Evolutionary conservation across 2,797 vertebrate species (phyloP).

Genomic region (Chrysocyon brachyurus): DNA sequence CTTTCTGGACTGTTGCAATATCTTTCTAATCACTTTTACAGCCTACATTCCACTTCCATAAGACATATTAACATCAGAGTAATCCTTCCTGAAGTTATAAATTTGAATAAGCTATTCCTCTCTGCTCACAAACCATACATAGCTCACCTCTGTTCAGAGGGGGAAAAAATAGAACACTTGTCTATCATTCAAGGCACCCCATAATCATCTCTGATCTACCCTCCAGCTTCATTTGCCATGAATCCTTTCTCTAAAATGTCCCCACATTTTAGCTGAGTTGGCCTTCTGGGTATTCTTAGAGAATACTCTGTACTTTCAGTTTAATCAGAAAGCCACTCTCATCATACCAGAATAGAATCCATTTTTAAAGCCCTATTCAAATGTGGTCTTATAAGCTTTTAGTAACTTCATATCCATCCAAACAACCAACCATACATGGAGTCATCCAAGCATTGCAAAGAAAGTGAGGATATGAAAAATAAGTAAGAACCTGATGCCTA

Average conservation of each 20-base stretch:
- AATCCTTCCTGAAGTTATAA: conserved; percentile 17
- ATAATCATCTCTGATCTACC: conserved; percentile 7
- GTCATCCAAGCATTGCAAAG: neutral
- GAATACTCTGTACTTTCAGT: neutral
- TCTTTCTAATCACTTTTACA: conserved; percentile 53
- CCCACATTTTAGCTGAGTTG: conserved; percentile 19
- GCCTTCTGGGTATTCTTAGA: neutral
- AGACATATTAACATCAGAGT: conserved; percentile 23
- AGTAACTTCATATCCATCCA: neutral
- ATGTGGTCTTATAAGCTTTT: neutral
- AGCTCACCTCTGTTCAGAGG: neutral
- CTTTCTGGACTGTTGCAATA: neutral
- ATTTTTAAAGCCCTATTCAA: conserved; percentile 20
- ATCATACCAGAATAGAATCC: neutral
- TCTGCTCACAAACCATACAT: neutral
- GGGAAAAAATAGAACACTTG: neutral
- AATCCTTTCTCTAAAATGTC: neutral
- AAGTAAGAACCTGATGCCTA: neutral
- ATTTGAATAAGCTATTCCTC: neutral
- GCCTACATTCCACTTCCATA: neutral
- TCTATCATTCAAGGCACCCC: neutral
- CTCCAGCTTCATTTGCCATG: neutral
- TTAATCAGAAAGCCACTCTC: conserved; percentile 17
- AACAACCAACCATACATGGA: neutral
- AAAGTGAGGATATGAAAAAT: neutral